Conservation (phyloP, 2,888 invertebrate species). For the Euphydryas editha region DNA sequence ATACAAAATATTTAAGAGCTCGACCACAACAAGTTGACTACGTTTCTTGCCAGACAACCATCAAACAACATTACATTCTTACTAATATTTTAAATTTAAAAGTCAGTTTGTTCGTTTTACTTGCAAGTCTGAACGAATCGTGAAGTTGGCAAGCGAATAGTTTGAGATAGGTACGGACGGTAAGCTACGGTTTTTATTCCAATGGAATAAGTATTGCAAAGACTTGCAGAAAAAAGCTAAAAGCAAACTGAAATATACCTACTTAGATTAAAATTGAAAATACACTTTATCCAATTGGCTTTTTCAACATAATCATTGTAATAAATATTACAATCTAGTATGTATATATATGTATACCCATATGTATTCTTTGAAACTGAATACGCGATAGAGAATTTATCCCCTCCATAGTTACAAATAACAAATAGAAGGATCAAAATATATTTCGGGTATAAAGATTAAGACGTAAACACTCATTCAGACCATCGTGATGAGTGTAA, state of each 20-base stretch:
- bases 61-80: neutral
- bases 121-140: neutral
- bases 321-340: too few species aligned
- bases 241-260: too few species aligned
- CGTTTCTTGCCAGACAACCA: neutral
- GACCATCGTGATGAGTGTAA: slow-evolving; percentile 65
- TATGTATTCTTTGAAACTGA: too few species aligned
- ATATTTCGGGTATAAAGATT: slow-evolving; percentile 38
- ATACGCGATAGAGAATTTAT: too few species aligned
- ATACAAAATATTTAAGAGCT: neutral
- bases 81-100: neutral
- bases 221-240: neutral
- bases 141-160: neutral
- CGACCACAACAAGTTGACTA: neutral
- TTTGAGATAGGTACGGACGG: neutral
- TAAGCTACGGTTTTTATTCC: neutral
- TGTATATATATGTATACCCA: too few species aligned
- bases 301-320: too few species aligned
- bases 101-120: neutral
- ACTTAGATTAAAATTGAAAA: too few species aligned
- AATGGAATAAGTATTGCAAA: neutral
- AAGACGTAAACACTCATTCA: slow-evolving; percentile 59
- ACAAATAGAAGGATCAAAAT: slow-evolving; percentile 6
- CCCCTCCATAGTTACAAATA: neutral
- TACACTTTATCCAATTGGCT: too few species aligned